A percentile compares a stretch with the other conserved stretches of the same genome.
phyloP scores from a whole-genome alignment of 1,140 invertebrate genomes.

The Helicoverpa zea region DNA sequence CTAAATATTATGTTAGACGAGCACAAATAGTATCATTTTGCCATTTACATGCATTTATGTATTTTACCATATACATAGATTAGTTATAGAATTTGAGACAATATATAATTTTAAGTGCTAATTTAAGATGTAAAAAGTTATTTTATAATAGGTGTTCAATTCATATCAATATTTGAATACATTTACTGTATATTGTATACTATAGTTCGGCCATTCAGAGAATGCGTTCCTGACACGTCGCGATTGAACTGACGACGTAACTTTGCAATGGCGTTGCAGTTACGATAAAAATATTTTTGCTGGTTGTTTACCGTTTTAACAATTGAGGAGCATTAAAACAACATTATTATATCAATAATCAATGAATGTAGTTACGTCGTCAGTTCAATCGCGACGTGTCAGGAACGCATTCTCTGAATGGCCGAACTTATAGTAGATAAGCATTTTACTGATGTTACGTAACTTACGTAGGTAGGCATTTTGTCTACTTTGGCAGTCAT shows the following conservation, averaged over 20 bases:
- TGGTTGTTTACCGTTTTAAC: no score
- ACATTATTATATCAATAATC: no score
- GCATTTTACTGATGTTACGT: slow-evolving; percentile 30
- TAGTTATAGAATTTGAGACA: slow-evolving; percentile 70
- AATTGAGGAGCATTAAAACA: no score
- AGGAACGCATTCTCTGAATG: no score
- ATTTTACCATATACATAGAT: slow-evolving; percentile 17
- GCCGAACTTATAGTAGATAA: no score
- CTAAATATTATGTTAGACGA: slow-evolving; percentile 16
- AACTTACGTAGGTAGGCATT: background rate
- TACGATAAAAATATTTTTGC: no score
- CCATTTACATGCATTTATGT: slow-evolving; percentile 45
- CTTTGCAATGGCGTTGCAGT: no score
- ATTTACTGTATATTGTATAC: slow-evolving; percentile 49
- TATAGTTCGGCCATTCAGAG: no score
- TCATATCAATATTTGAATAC: slow-evolving; percentile 62
- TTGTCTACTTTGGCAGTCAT: background rate
- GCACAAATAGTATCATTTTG: slow-evolving; percentile 41
- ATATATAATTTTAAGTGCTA: slow-evolving; percentile 69
- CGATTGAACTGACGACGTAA: no score
- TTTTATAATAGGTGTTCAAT: slow-evolving; percentile 58
- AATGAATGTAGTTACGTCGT: no score
- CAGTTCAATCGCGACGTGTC: no score
- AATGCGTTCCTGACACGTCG: no score
- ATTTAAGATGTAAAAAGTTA: slow-evolving; percentile 46